These are phyloP conservation scores for Dolichopus griseipennis DNA, from an alignment of 2,888 invertebrate species.

Conservation along the genomic window DNA sequence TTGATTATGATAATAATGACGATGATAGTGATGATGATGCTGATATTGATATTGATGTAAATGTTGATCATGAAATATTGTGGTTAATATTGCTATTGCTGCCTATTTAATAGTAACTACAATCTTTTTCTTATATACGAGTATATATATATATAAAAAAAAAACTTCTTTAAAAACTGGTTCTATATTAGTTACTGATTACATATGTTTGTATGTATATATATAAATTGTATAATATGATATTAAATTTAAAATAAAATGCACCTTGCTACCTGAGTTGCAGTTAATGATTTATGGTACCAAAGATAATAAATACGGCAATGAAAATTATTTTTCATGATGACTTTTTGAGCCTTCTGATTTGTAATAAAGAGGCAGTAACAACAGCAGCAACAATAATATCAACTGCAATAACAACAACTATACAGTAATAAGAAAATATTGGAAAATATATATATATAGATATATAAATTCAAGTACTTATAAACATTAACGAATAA, in stretches of 20 bases:
- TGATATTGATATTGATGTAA: background rate
- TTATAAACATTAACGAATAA: too few species aligned
- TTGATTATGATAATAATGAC: too few species aligned
- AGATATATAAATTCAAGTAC: background rate
- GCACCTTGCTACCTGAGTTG: slow-evolving; percentile 31
- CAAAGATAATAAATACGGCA: slow-evolving; percentile 29
- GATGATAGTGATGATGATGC: background rate
- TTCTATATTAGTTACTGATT: background rate
- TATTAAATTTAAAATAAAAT: slow-evolving; percentile 19
- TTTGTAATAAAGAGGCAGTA: too few species aligned
- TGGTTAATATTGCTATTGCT: background rate
- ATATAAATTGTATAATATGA: background rate
- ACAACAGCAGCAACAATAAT: too few species aligned
- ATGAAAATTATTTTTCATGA: slow-evolving; percentile 15
- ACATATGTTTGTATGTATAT: background rate
- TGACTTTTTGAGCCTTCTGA: background rate
- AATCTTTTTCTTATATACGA: too few species aligned
- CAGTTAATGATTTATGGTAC: slow-evolving; percentile 30
- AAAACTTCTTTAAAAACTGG: background rate
- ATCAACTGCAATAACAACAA: too few species aligned
- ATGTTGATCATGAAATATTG: background rate
- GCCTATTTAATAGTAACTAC: too few species aligned
- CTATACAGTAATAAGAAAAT: too few species aligned
- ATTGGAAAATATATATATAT: too few species aligned
- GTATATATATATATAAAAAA: too few species aligned